Percentiles rank a stretch among this genome's conserved stretches.
phyloP scores from a whole-genome alignment of 2,797 vertebrate genomes.

The Arrhamphus sclerolepis region DNA sequence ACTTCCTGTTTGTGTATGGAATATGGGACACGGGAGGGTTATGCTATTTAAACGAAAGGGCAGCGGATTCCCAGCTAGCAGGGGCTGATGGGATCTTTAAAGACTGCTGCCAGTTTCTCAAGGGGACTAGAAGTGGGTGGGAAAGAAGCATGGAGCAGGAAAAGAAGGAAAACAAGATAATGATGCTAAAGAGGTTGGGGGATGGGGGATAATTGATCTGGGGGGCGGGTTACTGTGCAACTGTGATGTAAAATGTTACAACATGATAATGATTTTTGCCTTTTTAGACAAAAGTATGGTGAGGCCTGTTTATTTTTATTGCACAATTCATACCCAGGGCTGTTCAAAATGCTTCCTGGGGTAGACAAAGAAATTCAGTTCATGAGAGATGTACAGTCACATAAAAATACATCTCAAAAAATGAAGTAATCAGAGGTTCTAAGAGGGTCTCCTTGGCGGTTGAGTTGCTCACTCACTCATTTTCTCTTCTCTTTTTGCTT shows the following conservation, averaged over 20 bases:
- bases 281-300: not conserved
- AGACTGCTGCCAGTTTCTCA: conserved; percentile 63
- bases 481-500: too few species aligned
- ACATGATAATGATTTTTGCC: not conserved
- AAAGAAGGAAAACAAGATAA: conserved; percentile 53
- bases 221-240: not conserved
- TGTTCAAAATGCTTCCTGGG: too few species aligned
- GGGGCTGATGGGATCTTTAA: conserved; percentile 58
- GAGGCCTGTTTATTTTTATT: not conserved
- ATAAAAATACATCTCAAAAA: too few species aligned
- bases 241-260: not conserved
- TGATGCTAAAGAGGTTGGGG: conserved; percentile 27
- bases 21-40: conserved; percentile 72
- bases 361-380: too few species aligned
- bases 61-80: conserved; percentile 80
- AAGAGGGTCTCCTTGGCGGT: too few species aligned
- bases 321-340: too few species aligned
- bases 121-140: conserved; percentile 58
- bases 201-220: conserved; percentile 25
- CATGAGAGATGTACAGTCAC: too few species aligned
- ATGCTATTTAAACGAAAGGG: conserved; percentile 79
- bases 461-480: too few species aligned
- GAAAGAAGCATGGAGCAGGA: conserved; percentile 53
- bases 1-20: conserved; percentile 82
- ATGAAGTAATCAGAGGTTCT: too few species aligned